Evolutionary conservation across 2,113 vertebrate species (phyloP).

Genomic region (Notothenia coriiceps): DNA sequence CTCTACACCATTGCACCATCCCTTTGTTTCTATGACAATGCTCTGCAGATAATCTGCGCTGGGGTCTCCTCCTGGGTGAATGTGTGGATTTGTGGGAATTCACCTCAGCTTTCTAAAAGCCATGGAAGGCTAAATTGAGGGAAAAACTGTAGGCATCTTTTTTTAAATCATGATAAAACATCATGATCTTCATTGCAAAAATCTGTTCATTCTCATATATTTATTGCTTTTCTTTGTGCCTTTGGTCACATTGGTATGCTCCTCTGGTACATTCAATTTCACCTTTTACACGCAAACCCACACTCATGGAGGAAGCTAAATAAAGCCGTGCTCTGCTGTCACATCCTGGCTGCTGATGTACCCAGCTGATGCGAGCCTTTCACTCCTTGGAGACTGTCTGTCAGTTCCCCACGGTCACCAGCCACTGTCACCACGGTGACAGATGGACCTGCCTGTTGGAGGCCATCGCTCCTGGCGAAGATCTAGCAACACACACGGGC

Average conservation of each 20-base stretch:
- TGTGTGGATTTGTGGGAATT: conserved; percentile 50
- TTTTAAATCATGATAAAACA: background rate
- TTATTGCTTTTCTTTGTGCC: background rate
- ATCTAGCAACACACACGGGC: conserved; percentile 59
- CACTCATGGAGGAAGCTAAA: conserved; percentile 13
- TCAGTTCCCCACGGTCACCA: conserved; percentile 65
- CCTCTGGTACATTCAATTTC: conserved; percentile 27
- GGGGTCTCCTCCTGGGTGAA: conserved; percentile 62
- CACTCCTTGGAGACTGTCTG: conserved; percentile 72
- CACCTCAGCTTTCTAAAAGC: conserved; percentile 15
- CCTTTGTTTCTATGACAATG: conserved; percentile 85
- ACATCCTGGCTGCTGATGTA: conserved; percentile 41
- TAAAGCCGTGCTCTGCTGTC: conserved; percentile 45
- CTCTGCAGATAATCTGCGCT: conserved; percentile 67
- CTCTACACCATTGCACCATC: conserved; percentile 62
- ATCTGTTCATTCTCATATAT: background rate
- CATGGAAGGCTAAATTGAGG: background rate
- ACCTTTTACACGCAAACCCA: background rate
- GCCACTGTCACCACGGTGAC: conserved; percentile 77
- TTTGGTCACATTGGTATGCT: background rate
- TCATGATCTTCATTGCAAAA: background rate
- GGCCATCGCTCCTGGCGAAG: conserved; percentile 71
- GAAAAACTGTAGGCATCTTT: background rate
- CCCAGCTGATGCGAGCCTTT: conserved; percentile 42
- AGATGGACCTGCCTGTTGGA: conserved; percentile 88